Evolutionary conservation across 2,797 vertebrate genomes (phyloP), one percentile per base, ranked within the genome.

Genomic region (Periophthalmus magnuspinnatus): DNA sequence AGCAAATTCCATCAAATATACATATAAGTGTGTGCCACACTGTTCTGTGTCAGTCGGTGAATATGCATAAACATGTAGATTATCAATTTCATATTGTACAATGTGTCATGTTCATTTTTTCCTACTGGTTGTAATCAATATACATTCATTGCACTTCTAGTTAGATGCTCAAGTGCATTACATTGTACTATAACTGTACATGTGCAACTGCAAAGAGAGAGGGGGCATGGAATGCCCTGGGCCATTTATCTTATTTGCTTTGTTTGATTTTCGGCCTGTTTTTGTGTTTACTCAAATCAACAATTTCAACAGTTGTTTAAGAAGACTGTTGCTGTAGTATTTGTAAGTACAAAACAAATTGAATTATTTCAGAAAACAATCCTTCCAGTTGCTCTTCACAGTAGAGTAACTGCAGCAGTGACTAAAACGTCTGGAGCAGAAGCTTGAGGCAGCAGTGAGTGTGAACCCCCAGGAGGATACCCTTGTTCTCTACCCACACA

Each of bases 401-500:
- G 11, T 71, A 79, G 70, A 65, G 28, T 16, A 33, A 54, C 73
- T 83, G 69, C 79, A 68, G 69, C 52, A 66, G 41, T 65, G 52
- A 72, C 68, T 77, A 62, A 76, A 67, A 66, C 77, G 47, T 36
- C 11, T 69, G 70, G 70, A 65, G 60, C 52, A 68, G 36, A 59
- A 61, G 65, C 50, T 24, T 70, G 60, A 82, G 67, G 82, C 68
- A 76, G 65, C 60, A 60, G 55, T 61, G 75, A 74, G 56, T 45
- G 45, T 32, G 70, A 63, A 80, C 59, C 28, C 72, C 71, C 75
- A 38, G 33, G 81, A 69, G 81, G 77, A 72, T 60, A 55, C 67
- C 45, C 11, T 55, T 69, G 59, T 76, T 82, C 74, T 81, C 72
- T 65, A 57, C 83, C 78, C 64, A 78, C 68, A 2, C 59, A 64